Percentiles rank a stretch among this genome's conserved stretches.
Evolutionary conservation across 2,797 vertebrate genomes (phyloP).

Genomic region (Neosalanx taihuensis): DNA sequence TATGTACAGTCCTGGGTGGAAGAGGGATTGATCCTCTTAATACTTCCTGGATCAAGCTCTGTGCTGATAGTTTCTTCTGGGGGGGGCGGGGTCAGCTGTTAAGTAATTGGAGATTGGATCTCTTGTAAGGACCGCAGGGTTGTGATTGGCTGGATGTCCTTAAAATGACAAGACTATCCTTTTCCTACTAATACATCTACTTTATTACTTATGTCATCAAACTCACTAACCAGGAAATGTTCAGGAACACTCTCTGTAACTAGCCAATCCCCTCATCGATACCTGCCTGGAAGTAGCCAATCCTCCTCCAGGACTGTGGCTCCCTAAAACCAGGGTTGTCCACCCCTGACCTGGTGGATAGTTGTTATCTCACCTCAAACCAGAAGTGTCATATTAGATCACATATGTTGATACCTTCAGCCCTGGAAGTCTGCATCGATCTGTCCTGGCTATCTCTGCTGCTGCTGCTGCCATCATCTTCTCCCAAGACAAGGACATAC

Average conservation of each 20-base stretch:
- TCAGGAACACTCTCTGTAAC: neutral
- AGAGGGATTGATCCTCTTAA: neutral
- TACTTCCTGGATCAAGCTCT: neutral
- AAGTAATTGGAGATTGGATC: slow-evolving; percentile 58
- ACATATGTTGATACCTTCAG: neutral
- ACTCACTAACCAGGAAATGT: neutral
- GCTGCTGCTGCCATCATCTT: neutral
- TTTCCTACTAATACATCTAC: neutral
- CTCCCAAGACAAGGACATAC: neutral
- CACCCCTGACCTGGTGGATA: too few relatives aligned
- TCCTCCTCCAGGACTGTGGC: too few relatives aligned
- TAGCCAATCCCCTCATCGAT: neutral
- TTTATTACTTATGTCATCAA: neutral
- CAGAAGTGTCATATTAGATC: neutral
- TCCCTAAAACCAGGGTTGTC: too few relatives aligned
- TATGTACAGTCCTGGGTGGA: neutral
- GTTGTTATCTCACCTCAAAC: too few relatives aligned
- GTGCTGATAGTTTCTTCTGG: neutral
- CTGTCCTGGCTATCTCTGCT: neutral
- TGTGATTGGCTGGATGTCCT: slow-evolving; percentile 34
- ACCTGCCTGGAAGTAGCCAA: neutral
- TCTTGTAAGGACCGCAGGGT: slow-evolving; percentile 48
- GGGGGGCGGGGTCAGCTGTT: slow-evolving; percentile 16
- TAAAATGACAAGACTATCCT: slow-evolving; percentile 29
- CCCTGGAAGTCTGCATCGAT: neutral